phyloP scores from a whole-genome alignment of 2,113 vertebrate genomes.

The Amblyopsis rosae region DNA sequence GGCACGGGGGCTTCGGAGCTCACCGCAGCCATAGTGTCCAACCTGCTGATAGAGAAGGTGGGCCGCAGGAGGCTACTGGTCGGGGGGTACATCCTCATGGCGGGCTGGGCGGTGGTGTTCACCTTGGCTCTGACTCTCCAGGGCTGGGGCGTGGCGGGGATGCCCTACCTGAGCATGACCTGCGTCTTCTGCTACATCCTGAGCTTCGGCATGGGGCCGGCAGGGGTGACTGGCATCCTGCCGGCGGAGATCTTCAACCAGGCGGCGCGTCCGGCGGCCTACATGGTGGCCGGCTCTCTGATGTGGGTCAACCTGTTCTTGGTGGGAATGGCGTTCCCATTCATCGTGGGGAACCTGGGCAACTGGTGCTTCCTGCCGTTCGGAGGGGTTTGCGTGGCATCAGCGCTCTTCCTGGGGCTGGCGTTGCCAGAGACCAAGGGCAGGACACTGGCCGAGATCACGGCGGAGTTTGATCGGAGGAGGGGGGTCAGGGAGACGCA shows the following conservation, averaged over 20 bases:
- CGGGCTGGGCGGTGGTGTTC: conserved; percentile 81
- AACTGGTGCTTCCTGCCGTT: conserved; percentile 86
- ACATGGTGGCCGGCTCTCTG: conserved; percentile 83
- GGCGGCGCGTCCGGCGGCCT: conserved; percentile 82
- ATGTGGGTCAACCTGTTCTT: conserved; percentile 86
- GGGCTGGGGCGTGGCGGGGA: conserved; percentile 73
- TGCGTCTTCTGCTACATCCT: conserved; percentile 90
- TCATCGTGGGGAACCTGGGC: conserved; percentile 78
- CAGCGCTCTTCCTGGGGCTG: conserved; percentile 75
- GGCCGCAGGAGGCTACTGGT: conserved; percentile 81
- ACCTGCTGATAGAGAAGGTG: conserved; percentile 80
- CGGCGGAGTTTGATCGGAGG: conserved; percentile 71
- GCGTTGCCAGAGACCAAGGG: conserved; percentile 91
- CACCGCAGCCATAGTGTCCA: conserved; percentile 73
- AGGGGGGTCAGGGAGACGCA: neutral
- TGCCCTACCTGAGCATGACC: conserved; percentile 85
- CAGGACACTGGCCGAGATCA: conserved; percentile 86
- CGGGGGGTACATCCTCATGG: conserved; percentile 85
- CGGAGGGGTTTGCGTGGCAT: conserved; percentile 77
- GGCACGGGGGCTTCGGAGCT: conserved; percentile 88
- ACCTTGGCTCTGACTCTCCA: conserved; percentile 81
- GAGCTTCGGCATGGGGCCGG: conserved; percentile 91
- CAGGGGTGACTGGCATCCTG: conserved; percentile 87
- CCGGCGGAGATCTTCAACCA: conserved; percentile 89
- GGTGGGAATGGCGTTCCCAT: conserved; percentile 85